Base-by-base conservation (phyloP, 2,888 invertebrate genomes). In the Ptilodon capucinus region DNA sequence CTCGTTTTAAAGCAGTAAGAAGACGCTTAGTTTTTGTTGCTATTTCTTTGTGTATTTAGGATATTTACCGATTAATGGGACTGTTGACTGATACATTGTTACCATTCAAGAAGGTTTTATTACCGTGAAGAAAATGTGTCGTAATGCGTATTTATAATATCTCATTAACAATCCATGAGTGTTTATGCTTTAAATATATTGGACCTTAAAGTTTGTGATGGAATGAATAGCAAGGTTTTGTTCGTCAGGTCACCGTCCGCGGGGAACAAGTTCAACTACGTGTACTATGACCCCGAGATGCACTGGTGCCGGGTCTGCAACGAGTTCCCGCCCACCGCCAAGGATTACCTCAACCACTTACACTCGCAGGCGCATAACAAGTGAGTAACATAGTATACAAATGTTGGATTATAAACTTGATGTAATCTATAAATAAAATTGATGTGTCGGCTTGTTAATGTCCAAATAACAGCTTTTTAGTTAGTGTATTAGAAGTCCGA, bases 281-380 rank as follows among this genome's bases (percentile, higher is more conserved):
- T 96, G 44, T 95, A 96, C 86, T 97, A 96, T 76, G 97, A 97
- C 84, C 96, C 97, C 0, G 97, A 97, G 86, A 94, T 96, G 92
- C 97, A 97, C 79, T 97, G 97, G 97, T 97, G 97, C 79, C 93
- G 96, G 46, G 93, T 94, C 41, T 97, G 97, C 86, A 95, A 96
- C 79, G 95, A 95, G 67, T 97, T 97, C 81, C 97, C 97, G 23
- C 94, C 95, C 72, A 96, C 96, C 2, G 97, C 97, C 42, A 96
- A 96, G 80, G 96, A 96, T 79, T 96, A 95, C 79, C 86, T 97
- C 63, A 94, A 95, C 80, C 97, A 97, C 91, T 92, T 97, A 64
- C 97, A 97, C 77, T 93, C 94, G 43, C 92, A 93, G 54, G 94
- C 94, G 30, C 97, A 97, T 86, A 94, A 94, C 73, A 93, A 94